These are phyloP conservation scores for Ditylenchus weischeri DNA, from an alignment of 2,888 invertebrate genomes.

Conservation along the genomic window DNA sequence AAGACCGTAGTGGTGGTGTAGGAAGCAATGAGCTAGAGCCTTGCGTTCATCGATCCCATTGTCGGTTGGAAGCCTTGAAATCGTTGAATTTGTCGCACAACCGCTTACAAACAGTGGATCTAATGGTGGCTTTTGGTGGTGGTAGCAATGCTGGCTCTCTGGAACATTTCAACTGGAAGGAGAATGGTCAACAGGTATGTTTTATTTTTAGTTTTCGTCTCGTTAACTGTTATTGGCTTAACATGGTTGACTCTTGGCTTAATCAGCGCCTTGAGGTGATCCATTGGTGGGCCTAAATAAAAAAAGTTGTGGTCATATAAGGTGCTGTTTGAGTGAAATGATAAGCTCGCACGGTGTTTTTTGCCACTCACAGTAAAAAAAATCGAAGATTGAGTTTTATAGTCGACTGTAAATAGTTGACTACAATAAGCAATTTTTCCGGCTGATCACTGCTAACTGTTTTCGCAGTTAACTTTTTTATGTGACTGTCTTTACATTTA, in stretches of 20 bases:
- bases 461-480: no score
- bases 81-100: slow-evolving; percentile 73
- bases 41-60: slow-evolving; percentile 64
- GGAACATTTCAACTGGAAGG: slow-evolving; percentile 22
- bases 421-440: no score
- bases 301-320: not conserved
- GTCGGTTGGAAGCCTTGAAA: slow-evolving; percentile 75
- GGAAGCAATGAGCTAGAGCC: slow-evolving; percentile 27
- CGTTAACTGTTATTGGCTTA: no score
- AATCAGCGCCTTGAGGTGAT: not conserved
- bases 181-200: slow-evolving; percentile 16
- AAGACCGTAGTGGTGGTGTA: slow-evolving; percentile 29
- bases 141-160: slow-evolving; percentile 1
- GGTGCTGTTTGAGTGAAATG: slow-evolving; percentile 11
- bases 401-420: no score
- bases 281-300: not conserved
- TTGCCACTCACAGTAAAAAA: not conserved
- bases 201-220: no score
- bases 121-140: slow-evolving; percentile 30
- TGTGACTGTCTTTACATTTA: no score
- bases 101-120: slow-evolving; percentile 24
- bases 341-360: slow-evolving; percentile 5
- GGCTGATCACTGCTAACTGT: no score
- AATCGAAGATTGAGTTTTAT: no score
- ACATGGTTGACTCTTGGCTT: not conserved